A percentile compares a stretch with the other conserved stretches of the same genome.
These are phyloP conservation scores for Lampropteryx suffumata DNA, from an alignment of 2,888 invertebrate genomes.

Conservation along the genomic window DNA sequence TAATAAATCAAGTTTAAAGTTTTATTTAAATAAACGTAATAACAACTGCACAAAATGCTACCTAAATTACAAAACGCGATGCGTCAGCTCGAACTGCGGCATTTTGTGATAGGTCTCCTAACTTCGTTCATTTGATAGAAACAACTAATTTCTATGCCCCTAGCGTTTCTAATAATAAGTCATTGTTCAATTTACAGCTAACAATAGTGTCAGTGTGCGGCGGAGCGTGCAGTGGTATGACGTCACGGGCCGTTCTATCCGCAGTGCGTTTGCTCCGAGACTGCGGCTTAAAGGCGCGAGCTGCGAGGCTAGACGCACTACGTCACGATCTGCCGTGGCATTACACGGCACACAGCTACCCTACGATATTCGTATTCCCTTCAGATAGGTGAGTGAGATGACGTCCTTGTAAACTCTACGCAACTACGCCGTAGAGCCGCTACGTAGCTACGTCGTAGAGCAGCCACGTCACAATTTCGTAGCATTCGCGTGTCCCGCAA, in stretches of 20 bases:
- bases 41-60: too few species aligned
- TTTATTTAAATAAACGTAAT: too few species aligned
- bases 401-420: neutral
- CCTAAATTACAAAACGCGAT: too few species aligned
- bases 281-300: slow-evolving; percentile 55
- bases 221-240: slow-evolving; percentile 88
- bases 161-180: too few species aligned
- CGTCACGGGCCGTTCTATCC: slow-evolving; percentile 86
- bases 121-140: too few species aligned
- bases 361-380: slow-evolving; percentile 91
- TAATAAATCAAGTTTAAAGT: too few species aligned
- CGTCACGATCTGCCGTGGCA: slow-evolving; percentile 94
- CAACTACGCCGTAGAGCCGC: neutral
- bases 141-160: too few species aligned
- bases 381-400: slow-evolving; percentile 80
- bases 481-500: too few species aligned
- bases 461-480: neutral
- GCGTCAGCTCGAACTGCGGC: too few species aligned
- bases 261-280: slow-evolving; percentile 84
- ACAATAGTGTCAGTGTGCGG: slow-evolving; percentile 89
- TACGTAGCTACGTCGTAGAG: neutral
- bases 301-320: slow-evolving; percentile 90
- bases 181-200: slow-evolving; percentile 80
- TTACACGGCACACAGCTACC: slow-evolving; percentile 90
- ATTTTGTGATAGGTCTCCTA: too few species aligned